A percentile compares a stretch with the other conserved stretches of the same genome.
Evolutionary conservation across 2,797 vertebrate species (phyloP).

Genomic region (Bovichtus variegatus): DNA sequence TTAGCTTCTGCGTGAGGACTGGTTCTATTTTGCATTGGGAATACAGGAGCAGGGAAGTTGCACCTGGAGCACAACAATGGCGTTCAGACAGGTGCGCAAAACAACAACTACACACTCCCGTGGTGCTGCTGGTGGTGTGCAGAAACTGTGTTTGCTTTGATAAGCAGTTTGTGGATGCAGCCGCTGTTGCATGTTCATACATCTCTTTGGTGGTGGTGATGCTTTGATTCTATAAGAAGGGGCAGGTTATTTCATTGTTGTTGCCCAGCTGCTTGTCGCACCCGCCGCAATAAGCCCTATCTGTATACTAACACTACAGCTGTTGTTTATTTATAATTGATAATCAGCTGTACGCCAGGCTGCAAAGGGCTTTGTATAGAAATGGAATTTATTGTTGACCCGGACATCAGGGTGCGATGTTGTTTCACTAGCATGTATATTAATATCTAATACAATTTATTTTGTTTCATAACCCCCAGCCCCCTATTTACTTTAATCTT

Average conservation of each 20-base stretch:
- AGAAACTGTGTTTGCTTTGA: background rate
- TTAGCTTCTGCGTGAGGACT: background rate
- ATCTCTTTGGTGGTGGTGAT: too few relatives aligned
- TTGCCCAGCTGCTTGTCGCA: too few relatives aligned
- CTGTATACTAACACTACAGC: background rate
- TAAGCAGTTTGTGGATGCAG: background rate
- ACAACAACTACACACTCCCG: background rate
- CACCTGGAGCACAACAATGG: background rate
- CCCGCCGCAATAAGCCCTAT: too few relatives aligned
- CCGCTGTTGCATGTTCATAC: background rate
- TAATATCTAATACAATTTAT: background rate
- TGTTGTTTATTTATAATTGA: background rate
- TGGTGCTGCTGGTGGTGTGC: background rate
- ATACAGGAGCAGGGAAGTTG: background rate
- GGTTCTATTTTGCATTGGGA: background rate
- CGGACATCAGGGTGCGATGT: background rate
- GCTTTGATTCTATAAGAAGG: too few relatives aligned
- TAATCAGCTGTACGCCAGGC: background rate
- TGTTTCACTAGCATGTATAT: background rate
- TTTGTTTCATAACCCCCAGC: too few relatives aligned
- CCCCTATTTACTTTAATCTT: too few relatives aligned
- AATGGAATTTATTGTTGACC: background rate
- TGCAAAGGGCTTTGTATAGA: background rate
- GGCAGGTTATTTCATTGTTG: too few relatives aligned
- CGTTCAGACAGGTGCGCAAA: background rate